Conservation (phyloP, 2,113 vertebrate genomes). For the Gymnocephalus cernua region DNA sequence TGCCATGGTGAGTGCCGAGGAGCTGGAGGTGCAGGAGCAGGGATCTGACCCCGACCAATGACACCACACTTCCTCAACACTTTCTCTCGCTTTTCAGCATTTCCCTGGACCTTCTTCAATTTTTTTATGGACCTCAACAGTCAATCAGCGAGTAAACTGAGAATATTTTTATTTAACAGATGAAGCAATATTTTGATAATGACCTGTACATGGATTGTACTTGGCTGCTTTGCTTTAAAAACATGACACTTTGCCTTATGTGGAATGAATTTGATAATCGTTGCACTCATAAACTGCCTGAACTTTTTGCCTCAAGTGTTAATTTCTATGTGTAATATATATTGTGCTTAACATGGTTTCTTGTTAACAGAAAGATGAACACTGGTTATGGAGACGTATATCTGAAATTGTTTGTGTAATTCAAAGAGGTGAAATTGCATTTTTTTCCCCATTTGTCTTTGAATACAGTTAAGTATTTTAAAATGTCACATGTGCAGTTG, state of each 20-base stretch:
- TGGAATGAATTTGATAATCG: constrained; percentile 53
- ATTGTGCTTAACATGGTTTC: constrained; percentile 21
- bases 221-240: constrained; percentile 52
- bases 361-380: neutral
- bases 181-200: constrained; percentile 82
- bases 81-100: neutral
- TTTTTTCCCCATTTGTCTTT: constrained; percentile 5
- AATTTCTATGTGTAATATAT: constrained; percentile 5
- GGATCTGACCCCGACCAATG: constrained; percentile 85
- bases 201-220: constrained; percentile 69
- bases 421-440: neutral
- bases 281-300: constrained; percentile 59
- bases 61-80: constrained; percentile 20
- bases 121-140: constrained; percentile 58
- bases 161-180: constrained; percentile 79
- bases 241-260: constrained; percentile 79
- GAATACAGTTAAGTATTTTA: neutral
- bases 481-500: neutral
- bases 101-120: constrained; percentile 32
- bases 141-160: constrained; percentile 51
- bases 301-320: constrained; percentile 35
- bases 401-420: constrained; percentile 25
- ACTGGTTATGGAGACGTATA: neutral
- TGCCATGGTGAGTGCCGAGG: constrained; percentile 93
- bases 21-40: constrained; percentile 91